A percentile compares a stretch with the other conserved stretches of the same genome.
These are phyloP conservation scores for Ischnus inquisitorius DNA, from an alignment of 2,888 invertebrate species.

Conservation along the genomic window DNA sequence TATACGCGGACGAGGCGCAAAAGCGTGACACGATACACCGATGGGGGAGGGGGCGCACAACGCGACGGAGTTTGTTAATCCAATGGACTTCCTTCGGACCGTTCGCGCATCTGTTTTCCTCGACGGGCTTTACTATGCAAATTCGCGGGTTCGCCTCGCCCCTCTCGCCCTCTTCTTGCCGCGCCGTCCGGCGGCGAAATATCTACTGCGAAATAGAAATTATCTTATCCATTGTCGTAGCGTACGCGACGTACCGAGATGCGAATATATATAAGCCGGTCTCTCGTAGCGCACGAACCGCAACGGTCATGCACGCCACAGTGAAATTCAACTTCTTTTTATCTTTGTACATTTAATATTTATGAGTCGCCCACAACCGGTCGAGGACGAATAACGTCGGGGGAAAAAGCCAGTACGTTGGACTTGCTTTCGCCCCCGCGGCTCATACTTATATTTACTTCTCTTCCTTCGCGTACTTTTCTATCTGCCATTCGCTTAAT, in stretches of 20 bases:
- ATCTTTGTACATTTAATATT: constrained; percentile 38
- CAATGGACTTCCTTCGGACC: constrained; percentile 36
- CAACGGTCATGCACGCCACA: constrained; percentile 9
- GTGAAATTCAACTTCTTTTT: constrained; percentile 39
- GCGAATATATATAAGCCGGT: constrained; percentile 10
- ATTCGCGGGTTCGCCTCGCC: constrained; percentile 7
- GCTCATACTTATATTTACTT: neutral
- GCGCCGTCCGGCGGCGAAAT: neutral
- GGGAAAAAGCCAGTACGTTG: neutral
- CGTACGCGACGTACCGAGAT: constrained; percentile 26
- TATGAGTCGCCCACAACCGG: constrained; percentile 9
- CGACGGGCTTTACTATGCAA: constrained; percentile 33
- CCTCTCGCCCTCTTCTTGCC: neutral
- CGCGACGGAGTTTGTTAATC: constrained; percentile 34
- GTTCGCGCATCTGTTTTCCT: constrained; percentile 27
- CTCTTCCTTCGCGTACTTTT: neutral
- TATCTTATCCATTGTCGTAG: constrained; percentile 42
- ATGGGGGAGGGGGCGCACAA: too few relatives aligned
- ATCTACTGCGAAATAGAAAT: constrained; percentile 36
- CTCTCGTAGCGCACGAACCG: constrained; percentile 13
- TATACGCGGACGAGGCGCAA: constrained; percentile 7
- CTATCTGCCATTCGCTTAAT: neutral
- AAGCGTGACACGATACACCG: neutral
- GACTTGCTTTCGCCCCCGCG: neutral
- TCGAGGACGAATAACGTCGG: neutral